These are phyloP conservation scores for Ectropis grisescens DNA, from an alignment of 1,140 invertebrate species.

Conservation along the genomic window DNA sequence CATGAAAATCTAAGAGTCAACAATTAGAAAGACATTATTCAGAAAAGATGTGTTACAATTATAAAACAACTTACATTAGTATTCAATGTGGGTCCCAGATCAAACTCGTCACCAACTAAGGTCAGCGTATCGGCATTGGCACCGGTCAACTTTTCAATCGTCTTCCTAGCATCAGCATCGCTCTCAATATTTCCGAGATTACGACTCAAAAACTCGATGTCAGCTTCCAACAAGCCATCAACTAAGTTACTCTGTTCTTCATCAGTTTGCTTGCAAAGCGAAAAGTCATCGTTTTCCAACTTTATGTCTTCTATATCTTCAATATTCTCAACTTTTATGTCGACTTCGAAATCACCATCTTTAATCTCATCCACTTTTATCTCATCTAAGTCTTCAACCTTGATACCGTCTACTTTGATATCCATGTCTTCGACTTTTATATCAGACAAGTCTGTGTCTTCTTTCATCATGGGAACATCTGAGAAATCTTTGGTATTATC, in stretches of 20 bases:
- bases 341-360: slow-evolving; percentile 41
- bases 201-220: slow-evolving; percentile 65
- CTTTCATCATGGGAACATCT: slow-evolving; percentile 42
- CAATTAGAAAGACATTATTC: too few species aligned
- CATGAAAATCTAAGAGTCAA: too few species aligned
- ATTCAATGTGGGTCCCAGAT: slow-evolving; percentile 55
- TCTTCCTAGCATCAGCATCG: slow-evolving; percentile 65
- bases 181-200: slow-evolving; percentile 67
- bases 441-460: slow-evolving; percentile 52
- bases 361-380: slow-evolving; percentile 51
- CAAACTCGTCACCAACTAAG: slow-evolving; percentile 58
- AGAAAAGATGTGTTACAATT: too few species aligned
- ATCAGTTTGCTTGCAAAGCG: slow-evolving; percentile 45
- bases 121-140: slow-evolving; percentile 56
- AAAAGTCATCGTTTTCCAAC: slow-evolving; percentile 50
- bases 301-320: slow-evolving; percentile 56
- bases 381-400: slow-evolving; percentile 51
- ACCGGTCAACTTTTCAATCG: slow-evolving; percentile 63
- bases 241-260: slow-evolving; percentile 52
- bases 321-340: slow-evolving; percentile 50
- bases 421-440: slow-evolving; percentile 61
- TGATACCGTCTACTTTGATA: slow-evolving; percentile 54
- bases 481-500: slow-evolving; percentile 44
- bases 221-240: slow-evolving; percentile 60
- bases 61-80: slow-evolving; percentile 59